Base-by-base conservation (phyloP, 92 coral and sea anemone species). In the Zoanthus gigantus region DNA sequence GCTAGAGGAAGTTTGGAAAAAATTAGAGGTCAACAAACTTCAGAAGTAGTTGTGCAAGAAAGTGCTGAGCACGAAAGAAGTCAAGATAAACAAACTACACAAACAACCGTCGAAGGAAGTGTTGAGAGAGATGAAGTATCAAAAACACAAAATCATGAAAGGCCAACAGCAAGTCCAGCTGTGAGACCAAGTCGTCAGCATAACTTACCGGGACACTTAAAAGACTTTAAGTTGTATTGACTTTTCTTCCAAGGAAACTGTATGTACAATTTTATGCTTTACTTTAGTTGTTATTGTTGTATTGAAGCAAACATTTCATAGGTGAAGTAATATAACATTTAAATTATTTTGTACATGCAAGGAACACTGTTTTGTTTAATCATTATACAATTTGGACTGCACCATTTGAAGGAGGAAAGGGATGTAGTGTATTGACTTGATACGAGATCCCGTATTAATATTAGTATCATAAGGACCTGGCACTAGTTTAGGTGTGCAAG, bases 341-440 rank as follows among this genome's bases (percentile, higher is more conserved):
- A 46, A 71, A 71, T 31, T 71, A 71, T 31, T 71, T 31, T 29
- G 46, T 71, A 71, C 74, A 50, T 2, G 42, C 56, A 71, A 71
- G 74, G n/a, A 71, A 71, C 74, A 71, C 74, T 71, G 74, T 71
- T 71, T 71, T 71, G 74, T 71, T 32, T 71, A 71, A 32, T 44
- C n/a, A 71, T 30, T 2, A 71, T 0, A 44, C 17, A 32, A 44
- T 71, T 71, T 13, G 74, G 30, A 71, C 74, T 71, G 30, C 15
- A 29, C 74, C 74, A 71, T 71, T 71, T 71, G 74, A 71, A 71
- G 74, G 74, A 71, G 74, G 74, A 71, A 31, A 71, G 74, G 47
- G 74, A 71, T 71, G 74, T 71, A 71, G 48, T 44, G 56, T 44
- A 72, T 34, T 44, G 32, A 73, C 57, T 73, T 73, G 78, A 73